Evolutionary conservation across 2,888 invertebrate genomes (phyloP), one percentile per base, ranked within the genome.

Genomic region (Drosophila formosana): DNA sequence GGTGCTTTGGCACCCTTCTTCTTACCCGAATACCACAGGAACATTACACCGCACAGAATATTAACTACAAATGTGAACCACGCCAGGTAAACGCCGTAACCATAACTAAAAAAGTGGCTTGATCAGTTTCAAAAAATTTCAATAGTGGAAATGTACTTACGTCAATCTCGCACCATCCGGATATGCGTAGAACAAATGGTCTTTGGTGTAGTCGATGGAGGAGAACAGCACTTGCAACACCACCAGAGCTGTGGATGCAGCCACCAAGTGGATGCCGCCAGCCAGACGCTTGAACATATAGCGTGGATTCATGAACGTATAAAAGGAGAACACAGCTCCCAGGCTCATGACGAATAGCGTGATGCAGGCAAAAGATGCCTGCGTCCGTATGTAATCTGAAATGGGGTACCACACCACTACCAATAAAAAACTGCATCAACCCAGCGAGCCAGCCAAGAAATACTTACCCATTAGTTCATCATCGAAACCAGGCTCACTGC

Each of bases 251-350:
- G 96, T 96, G 3, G 96, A 95, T 60, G 96, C 97, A 95, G 96
- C 95, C 66, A 97, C 96, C 84, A 97, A 95, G 90, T 97, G 96
- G 69, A 97, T 95, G 23, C 96, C 96, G 0, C 96, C 97, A 3
- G 97, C 96, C 26, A 97, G 93, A 39, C 97, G 93, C 91, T 97
- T 97, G 93, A 97, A 97, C 95, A 96, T 97, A 91, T 97, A 97
- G 4, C 97, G 94, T 3, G 97, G 96, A 90, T 97, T 96, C 77
- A 94, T 94, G 91, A 97, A 96, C 13, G 97, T 97, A 91, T 97
- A 97, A 73, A 95, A 94, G 5, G 97, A 96, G 91, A 97, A 97
- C 2, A 95, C 94, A 56, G 96, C 95, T 0, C 96, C 96, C 95
- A 97, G 95, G 46, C 95, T 92, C 96, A 97, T 97, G 45, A 97